These are phyloP conservation scores for Acanthaster planci DNA, from an alignment of 35 echinoderm and acorn worm genomes.

Conservation along the genomic window DNA sequence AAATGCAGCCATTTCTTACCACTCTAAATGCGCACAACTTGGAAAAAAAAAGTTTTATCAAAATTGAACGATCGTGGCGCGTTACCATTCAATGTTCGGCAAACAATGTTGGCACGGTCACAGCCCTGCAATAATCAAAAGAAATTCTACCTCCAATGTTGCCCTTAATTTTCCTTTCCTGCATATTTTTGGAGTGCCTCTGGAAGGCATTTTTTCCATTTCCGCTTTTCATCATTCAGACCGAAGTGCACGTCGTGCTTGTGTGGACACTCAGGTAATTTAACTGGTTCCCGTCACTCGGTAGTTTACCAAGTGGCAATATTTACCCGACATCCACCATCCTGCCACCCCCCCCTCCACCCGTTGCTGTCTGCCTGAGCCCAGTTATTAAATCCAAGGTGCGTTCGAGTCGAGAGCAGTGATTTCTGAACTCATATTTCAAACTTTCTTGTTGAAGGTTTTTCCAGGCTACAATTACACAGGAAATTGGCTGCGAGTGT, in stretches of 20 bases:
- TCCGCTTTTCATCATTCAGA: neutral
- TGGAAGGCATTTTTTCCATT: too few species aligned
- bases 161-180: too few species aligned
- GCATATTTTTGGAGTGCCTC: too few species aligned
- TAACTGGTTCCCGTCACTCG: neutral
- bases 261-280: neutral
- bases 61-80: too few species aligned
- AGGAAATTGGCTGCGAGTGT: slow-evolving; percentile 10
- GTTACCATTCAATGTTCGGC: too few species aligned
- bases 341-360: neutral
- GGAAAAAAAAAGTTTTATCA: too few species aligned
- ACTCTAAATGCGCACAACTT: too few species aligned
- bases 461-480: slow-evolving; percentile 8
- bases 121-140: too few species aligned
- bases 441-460: slow-evolving; percentile 4
- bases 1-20: too few species aligned
- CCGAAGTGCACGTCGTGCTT: neutral
- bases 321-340: neutral
- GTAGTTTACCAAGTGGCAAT: neutral
- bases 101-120: too few species aligned
- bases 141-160: too few species aligned
- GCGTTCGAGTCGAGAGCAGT: neutral
- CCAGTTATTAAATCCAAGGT: slow-evolving; percentile 6
- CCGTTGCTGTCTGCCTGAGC: neutral
- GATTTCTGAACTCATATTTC: slow-evolving; percentile 14